Percentiles rank a stretch among this genome's conserved stretches.
phyloP scores from a whole-genome alignment of 2,888 invertebrate species.

The Linyphia triangularis region DNA sequence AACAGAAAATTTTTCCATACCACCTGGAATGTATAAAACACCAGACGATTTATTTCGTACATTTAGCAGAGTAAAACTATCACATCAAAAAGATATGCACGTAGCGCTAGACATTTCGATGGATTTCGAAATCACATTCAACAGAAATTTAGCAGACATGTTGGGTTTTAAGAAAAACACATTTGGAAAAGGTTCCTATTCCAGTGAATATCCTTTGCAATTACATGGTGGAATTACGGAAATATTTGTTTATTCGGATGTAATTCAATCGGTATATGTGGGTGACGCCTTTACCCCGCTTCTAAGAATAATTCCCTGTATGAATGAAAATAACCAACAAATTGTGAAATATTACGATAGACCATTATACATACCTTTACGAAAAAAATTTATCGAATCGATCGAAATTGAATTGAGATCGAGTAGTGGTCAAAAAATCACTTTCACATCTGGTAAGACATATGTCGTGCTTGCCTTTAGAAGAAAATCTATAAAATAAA shows the following conservation, averaged over 20 bases:
- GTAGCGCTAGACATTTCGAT: too few species aligned
- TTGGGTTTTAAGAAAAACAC: background rate
- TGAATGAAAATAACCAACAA: conserved; percentile 41
- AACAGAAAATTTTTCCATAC: background rate
- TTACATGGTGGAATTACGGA: conserved; percentile 40
- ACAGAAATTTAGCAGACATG: conserved; percentile 35
- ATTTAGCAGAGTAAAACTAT: conserved; percentile 1
- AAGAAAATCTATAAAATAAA: background rate
- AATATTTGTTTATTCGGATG: conserved; percentile 49
- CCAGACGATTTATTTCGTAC: background rate
- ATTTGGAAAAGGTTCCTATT: conserved; percentile 1
- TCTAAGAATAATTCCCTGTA: conserved; percentile 47
- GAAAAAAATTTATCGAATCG: conserved; percentile 32
- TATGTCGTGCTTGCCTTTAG: conserved; percentile 15
- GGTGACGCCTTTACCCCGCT: conserved; percentile 42
- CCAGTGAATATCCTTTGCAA: conserved; percentile 21
- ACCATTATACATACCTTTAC: conserved; percentile 13
- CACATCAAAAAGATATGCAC: conserved; percentile 15
- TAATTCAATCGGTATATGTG: conserved; percentile 23
- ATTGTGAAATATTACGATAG: conserved; percentile 36
- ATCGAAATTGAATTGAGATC: conserved; percentile 28
- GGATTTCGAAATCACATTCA: background rate
- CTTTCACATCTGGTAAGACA: background rate
- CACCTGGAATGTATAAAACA: conserved; percentile 26
- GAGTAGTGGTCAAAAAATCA: conserved; percentile 25